Evolutionary conservation across 2,113 vertebrate species (phyloP).

Genomic region (Cyrtonyx montezumae): DNA sequence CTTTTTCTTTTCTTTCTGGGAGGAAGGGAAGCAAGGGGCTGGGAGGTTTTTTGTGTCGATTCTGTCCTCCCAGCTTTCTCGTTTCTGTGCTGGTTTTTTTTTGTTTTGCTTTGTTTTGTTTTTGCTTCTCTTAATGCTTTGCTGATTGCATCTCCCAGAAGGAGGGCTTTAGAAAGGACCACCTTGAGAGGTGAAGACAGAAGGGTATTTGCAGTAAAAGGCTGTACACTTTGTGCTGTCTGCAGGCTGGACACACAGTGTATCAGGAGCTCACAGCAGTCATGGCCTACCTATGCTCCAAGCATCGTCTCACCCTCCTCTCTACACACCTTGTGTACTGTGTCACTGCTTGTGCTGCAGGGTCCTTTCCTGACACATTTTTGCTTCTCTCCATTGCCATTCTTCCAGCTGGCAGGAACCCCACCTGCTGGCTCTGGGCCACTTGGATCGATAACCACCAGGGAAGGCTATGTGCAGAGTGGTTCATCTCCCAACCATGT

Average conservation of each 20-base stretch:
- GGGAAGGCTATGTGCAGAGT: not conserved
- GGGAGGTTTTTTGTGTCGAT: not conserved
- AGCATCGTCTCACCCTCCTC: not conserved
- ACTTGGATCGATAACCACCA: accelerated
- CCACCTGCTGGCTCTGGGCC: not conserved
- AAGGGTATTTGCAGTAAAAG: not conserved
- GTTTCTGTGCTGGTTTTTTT: not conserved
- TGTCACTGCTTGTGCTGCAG: not conserved
- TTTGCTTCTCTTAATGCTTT: not conserved
- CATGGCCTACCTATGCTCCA: not conserved
- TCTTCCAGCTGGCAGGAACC: not conserved
- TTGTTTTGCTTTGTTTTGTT: not conserved
- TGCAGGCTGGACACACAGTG: not conserved
- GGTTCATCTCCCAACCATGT: not conserved
- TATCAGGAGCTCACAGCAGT: not conserved
- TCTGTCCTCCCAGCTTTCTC: conserved; percentile 14
- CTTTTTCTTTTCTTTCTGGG: not conserved
- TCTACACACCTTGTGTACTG: not conserved
- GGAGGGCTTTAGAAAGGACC: not conserved
- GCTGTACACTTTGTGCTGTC: not conserved
- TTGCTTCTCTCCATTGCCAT: not conserved
- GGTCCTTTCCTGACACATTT: not conserved
- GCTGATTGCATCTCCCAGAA: not conserved
- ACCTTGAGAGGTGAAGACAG: not conserved
- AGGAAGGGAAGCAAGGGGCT: not conserved